Evolutionary conservation across 37 sponge, comb jelly and placozoan species (phyloP), one percentile per base, ranked within the genome.

Genomic region (Dysidea cf. avara): DNA sequence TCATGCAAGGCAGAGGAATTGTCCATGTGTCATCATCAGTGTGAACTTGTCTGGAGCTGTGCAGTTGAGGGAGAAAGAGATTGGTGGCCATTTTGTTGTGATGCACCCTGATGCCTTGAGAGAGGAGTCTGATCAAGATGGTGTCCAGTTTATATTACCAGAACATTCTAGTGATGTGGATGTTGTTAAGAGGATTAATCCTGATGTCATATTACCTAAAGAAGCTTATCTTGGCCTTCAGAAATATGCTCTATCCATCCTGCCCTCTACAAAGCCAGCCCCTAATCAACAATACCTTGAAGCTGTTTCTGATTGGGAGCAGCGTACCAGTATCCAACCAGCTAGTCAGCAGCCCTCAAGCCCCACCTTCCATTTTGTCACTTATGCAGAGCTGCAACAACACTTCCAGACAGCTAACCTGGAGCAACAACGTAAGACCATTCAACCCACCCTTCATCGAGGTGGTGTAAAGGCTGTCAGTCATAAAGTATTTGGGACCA

Each of bases 11-110:
- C 64, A 48, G 51, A 58, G 62, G 64, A 77, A 73, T 1, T 76
- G 63, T 25, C 81, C 88, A 0, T 87, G 87, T 40, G 77, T 79
- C 6, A 68, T 92, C 11, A 29, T 92, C 12, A 83, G 67, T 34
- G 61, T 87, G 3, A 82, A 57, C 46, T 22, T 52, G 1, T 72
- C 64, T 43, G 85, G 88, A 28, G 92, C 88, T 3, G n/a, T 61
- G 20, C 80, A 83, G 66, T 61, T 86, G 53, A 52, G 66, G 58
- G 61, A 80, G 53, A 51, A 61, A 12, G 81, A 81, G 3, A 9
- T 75, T 20, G 30, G 69, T 12, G 87, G 56, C 0, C 14, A 54
- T 12, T 84, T 78, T 46, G 61, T 81, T 16, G 57, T 63, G 20
- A 55, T 84, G 16, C 36, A 79, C 36, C 26, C 53, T 24, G 55